These are phyloP conservation scores for Drosophila borealis DNA, from an alignment of 2,888 invertebrate genomes.

Conservation along the genomic window DNA sequence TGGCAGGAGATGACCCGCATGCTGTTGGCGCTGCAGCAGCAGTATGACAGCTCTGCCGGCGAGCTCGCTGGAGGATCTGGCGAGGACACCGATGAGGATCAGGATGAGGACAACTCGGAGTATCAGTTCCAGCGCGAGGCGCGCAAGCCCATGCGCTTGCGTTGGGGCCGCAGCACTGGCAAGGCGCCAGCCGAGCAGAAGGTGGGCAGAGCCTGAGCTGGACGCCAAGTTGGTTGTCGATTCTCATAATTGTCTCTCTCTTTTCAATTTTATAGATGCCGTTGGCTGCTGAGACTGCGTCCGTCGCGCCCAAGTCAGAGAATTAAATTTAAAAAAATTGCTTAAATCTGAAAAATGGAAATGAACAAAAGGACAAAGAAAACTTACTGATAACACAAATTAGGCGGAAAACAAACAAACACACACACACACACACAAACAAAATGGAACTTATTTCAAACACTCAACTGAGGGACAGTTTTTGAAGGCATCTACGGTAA, in stretches of 20 bases:
- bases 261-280: constrained; percentile 17
- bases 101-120: constrained; percentile 55
- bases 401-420: constrained; percentile 30
- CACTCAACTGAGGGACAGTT: constrained; percentile 43
- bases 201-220: constrained; percentile 27
- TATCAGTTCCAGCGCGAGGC: constrained; percentile 78
- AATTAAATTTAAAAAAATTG: constrained; percentile 48
- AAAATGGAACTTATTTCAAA: constrained; percentile 23
- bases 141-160: constrained; percentile 83
- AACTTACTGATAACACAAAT: constrained; percentile 30
- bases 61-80: constrained; percentile 31
- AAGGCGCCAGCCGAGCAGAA: constrained; percentile 63
- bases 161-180: constrained; percentile 84
- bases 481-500: constrained; percentile 50
- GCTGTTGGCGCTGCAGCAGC: constrained; percentile 72
- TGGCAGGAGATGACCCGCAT: constrained; percentile 72
- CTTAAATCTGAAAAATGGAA: constrained; percentile 11
- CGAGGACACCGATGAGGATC: constrained; percentile 36
- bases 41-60: constrained; percentile 49
- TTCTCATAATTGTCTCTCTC: not conserved
- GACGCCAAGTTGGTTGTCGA: not conserved
- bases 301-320: constrained; percentile 51
- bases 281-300: constrained; percentile 36
- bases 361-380: constrained; percentile 23
- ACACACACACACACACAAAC: constrained; percentile 28